phyloP scores from a whole-genome alignment of 2,888 invertebrate species.

The Trachelus tabidus region DNA sequence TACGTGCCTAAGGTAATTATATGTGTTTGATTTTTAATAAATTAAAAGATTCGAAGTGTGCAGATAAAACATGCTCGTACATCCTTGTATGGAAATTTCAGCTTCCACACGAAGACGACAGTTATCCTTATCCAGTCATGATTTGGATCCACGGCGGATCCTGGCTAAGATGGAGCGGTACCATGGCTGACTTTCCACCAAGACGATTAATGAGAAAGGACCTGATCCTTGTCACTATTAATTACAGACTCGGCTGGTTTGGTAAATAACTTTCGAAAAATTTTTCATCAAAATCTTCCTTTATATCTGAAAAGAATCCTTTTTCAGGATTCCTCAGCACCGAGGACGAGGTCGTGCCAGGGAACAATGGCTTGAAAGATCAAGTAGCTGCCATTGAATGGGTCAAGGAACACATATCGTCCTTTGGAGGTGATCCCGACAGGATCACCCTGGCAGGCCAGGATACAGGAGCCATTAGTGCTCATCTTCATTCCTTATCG shows the following conservation, averaged over 20 bases:
- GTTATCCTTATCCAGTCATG: conserved; percentile 42
- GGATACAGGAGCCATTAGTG: conserved; percentile 41
- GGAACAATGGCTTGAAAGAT: conserved; percentile 56
- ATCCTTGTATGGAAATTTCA: neutral
- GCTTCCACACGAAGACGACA: neutral
- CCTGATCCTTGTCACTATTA: conserved; percentile 38
- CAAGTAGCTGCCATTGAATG: conserved; percentile 47
- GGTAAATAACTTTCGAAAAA: conserved; percentile 28
- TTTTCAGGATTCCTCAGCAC: conserved; percentile 51
- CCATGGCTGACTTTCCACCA: conserved; percentile 22
- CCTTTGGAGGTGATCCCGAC: conserved; percentile 49
- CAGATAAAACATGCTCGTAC: neutral
- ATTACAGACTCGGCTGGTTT: conserved; percentile 44
- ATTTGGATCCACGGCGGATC: conserved; percentile 60
- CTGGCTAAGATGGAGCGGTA: conserved; percentile 39
- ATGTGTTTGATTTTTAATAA: neutral
- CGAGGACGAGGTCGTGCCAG: conserved; percentile 42
- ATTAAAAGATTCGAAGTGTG: neutral
- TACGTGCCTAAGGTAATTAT: conserved; percentile 24
- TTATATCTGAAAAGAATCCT: neutral
- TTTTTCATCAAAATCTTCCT: neutral
- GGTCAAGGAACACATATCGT: conserved; percentile 48
- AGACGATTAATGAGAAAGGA: conserved; percentile 41
- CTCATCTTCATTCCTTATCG: conserved; percentile 42
- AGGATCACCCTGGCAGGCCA: conserved; percentile 51